Evolutionary conservation across 2,888 invertebrate species (phyloP).

Genomic region (Mayetiola destructor): DNA sequence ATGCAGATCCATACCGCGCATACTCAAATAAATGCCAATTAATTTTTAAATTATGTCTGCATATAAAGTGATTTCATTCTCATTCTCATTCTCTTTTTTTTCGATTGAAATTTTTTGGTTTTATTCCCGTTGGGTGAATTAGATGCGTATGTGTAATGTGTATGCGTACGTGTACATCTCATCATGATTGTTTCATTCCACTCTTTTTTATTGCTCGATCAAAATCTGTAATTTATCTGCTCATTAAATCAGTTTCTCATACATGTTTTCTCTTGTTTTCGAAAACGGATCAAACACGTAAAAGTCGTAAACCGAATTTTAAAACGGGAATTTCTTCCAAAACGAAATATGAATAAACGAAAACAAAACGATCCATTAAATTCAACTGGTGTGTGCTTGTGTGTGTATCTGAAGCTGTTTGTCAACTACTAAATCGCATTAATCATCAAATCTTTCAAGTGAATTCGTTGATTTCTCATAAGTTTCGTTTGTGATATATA

Average conservation of each 20-base stretch:
- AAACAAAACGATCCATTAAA: no score
- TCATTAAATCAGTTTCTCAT: neutral
- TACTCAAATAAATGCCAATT: conserved; percentile 2
- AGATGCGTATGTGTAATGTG: neutral
- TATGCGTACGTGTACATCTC: neutral
- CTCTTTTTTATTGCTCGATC: neutral
- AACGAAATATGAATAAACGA: no score
- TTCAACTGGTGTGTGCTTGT: no score
- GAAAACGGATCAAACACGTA: neutral
- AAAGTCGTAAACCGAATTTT: neutral
- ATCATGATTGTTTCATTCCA: neutral
- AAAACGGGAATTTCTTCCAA: neutral
- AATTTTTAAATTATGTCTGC: conserved; percentile 1
- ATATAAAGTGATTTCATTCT: neutral
- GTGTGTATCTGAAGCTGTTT: no score
- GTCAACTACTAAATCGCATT: no score
- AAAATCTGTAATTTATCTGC: neutral
- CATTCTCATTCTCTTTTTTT: no score
- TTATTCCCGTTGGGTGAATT: no score
- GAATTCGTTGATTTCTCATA: no score
- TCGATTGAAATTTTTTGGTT: no score
- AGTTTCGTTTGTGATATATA: no score
- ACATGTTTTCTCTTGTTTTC: neutral
- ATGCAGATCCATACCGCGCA: no score
- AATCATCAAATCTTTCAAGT: no score